Evolutionary conservation across 2,797 vertebrate species (phyloP).

Genomic region (Apogon talboti): DNA sequence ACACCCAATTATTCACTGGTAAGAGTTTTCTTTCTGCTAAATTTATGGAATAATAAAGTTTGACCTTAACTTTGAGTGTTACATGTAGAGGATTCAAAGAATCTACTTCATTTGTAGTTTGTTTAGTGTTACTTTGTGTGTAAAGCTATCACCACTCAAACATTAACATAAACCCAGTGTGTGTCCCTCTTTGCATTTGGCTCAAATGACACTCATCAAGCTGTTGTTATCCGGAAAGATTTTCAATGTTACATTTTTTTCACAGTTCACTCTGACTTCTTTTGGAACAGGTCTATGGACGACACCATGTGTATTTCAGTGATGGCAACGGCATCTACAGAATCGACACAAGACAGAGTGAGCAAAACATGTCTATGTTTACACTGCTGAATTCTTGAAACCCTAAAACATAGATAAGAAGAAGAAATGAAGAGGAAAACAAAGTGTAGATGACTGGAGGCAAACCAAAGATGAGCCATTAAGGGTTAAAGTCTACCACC

Average conservation of each 20-base stretch:
- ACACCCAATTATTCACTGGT: constrained; percentile 80
- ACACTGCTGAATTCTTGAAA: not conserved
- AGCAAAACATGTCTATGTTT: constrained; percentile 28
- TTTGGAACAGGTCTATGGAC: constrained; percentile 83
- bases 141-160: no score
- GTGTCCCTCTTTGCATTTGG: not conserved
- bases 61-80: not conserved
- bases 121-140: no score
- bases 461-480: not conserved
- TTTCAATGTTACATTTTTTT: not conserved
- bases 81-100: no score
- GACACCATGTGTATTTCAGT: constrained; percentile 87
- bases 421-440: no score
- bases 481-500: not conserved
- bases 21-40: constrained; percentile 7
- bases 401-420: no score
- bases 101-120: no score
- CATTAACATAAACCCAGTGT: not conserved
- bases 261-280: constrained; percentile 18
- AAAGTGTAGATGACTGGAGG: not conserved
- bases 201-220: not conserved
- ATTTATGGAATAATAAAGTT: not conserved
- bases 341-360: constrained; percentile 85
- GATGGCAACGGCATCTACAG: constrained; percentile 89
- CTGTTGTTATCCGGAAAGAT: not conserved